Conservation (phyloP, 2,888 invertebrate species). For the Cyrtodaria siliqua region DNA sequence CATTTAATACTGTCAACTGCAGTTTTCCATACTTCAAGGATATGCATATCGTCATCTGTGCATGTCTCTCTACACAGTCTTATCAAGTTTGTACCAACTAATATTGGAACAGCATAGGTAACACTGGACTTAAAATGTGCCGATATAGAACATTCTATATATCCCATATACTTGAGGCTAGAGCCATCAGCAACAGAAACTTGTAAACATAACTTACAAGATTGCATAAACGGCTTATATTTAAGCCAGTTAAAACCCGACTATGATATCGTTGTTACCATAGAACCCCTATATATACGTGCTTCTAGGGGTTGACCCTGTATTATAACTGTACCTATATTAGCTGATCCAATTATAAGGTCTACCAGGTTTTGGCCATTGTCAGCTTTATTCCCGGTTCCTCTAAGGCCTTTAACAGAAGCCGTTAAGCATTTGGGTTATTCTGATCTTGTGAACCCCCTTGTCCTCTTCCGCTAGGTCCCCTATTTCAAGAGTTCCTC, state of each 20-base stretch:
- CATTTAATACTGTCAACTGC: not conserved
- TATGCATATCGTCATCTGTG: not conserved
- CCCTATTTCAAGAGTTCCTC: not conserved
- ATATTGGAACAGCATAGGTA: not conserved
- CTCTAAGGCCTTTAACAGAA: not conserved
- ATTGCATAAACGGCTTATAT: not conserved
- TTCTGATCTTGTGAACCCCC: not conserved
- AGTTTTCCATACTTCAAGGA: not conserved
- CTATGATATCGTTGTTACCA: not conserved
- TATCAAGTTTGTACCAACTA: conserved; percentile 15
- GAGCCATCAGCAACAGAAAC: conserved; percentile 11
- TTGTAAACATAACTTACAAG: not conserved
- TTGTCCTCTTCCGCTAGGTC: not conserved
- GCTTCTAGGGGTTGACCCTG: not conserved
- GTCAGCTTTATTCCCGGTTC: not conserved
- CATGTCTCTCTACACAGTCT: not conserved
- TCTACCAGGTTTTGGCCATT: not conserved
- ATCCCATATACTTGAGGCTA: conserved; percentile 1
- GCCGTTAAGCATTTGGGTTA: conserved; percentile 2
- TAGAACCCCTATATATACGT: not conserved
- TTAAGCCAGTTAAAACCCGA: not conserved
- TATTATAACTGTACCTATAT: too few relatives aligned
- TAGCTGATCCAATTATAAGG: too few relatives aligned
- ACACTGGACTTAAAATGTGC: too few relatives aligned
- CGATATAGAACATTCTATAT: not conserved